Conservation (phyloP, 2,888 invertebrate species). For the Eupithecia vulgata region DNA sequence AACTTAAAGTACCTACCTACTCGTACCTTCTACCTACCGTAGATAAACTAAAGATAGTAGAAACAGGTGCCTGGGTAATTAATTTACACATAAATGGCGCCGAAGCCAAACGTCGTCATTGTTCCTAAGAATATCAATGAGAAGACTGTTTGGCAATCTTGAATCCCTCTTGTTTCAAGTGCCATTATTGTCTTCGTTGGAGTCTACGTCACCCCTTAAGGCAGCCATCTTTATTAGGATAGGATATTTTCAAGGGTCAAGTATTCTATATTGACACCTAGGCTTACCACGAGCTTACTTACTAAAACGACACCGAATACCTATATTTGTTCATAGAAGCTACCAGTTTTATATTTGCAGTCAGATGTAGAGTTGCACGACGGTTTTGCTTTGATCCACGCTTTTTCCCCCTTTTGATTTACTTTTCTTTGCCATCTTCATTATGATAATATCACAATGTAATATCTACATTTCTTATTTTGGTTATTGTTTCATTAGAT, state of each 20-base stretch:
- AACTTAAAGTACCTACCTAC: neutral
- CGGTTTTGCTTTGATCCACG: neutral
- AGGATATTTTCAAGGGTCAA: neutral
- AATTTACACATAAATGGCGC: conserved; percentile 10
- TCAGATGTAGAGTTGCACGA: neutral
- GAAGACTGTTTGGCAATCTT: conserved; percentile 20
- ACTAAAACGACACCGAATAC: neutral
- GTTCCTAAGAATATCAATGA: conserved; percentile 21
- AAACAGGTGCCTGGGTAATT: conserved; percentile 16
- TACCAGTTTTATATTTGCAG: neutral
- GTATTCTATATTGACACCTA: neutral
- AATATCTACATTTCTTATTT: neutral
- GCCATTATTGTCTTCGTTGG: neutral
- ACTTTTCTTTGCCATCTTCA: neutral
- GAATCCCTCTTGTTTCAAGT: conserved; percentile 13
- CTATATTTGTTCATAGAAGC: neutral
- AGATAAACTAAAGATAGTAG: neutral
- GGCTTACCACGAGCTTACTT: neutral
- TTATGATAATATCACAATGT: neutral
- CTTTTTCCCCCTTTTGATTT: neutral
- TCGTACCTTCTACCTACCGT: neutral
- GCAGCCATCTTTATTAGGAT: neutral
- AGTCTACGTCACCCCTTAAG: neutral
- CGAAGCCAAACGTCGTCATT: conserved; percentile 14
- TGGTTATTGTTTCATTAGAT: neutral